Base-by-base conservation (phyloP, 2,888 invertebrate genomes). In the Malthinus flaveolus region DNA sequence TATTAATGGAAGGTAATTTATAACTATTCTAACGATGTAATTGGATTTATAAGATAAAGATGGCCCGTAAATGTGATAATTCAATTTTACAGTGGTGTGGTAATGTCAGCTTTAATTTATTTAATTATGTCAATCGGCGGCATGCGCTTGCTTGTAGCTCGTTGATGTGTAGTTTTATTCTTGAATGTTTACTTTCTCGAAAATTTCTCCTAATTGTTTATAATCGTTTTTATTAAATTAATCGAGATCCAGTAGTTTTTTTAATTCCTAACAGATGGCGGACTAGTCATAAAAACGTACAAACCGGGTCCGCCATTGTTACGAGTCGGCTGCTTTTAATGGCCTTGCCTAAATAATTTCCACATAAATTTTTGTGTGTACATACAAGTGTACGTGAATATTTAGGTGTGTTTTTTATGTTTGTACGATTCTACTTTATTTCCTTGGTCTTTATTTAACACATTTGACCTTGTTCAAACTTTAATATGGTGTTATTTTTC, bases 251-350 rank as follows among this genome's bases (percentile, higher is more conserved):
- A 42, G 13, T 42, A 42, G 15, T 42, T 42, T 15, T 15, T 23
- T 13, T 11, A n/a, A 42, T 12, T 13, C n/a, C 33, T 64, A 66
- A 69, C 66, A 77, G 78, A 77, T 78, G 77, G 75, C 76, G 73
- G 65, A 53, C 55, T 62, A 46, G 65, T 67, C 62, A 63, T 69
- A 74, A 73, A 73, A 73, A 74, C 73, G 71, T 71, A 70, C 68
- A 71, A 75, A 75, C 77, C 77, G 75, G 76, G 76, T 77, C 77
- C 78, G 78, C 78, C 78, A 78, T 78, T 78, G 76, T 77, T 77
- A 70, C 73, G 70, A 75, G 75, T 77, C 73, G 75, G 75, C 75
- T 73, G 68, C 64, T 72, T 71, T 73, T 73, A n/a, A 72, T 72
- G 73, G 75, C 75, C 74, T 71, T 75, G 73, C 73, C 73, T 74